A percentile compares a stretch with the other conserved stretches of the same genome.
phyloP scores from a whole-genome alignment of 2,888 invertebrate species.

The Pyrocoelia pectoralis region DNA sequence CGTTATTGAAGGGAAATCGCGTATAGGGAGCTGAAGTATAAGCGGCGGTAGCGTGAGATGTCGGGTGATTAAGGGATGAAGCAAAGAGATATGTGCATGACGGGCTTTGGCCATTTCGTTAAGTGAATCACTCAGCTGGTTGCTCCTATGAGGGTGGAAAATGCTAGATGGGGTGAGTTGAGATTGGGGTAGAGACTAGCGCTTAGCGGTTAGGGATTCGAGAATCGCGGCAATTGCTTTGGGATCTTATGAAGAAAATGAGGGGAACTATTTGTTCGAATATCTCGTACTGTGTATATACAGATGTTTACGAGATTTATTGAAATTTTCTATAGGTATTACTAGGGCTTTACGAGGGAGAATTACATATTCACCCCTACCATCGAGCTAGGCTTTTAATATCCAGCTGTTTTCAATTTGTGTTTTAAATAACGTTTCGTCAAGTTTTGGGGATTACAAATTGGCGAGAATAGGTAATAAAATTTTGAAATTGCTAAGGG shows the following conservation, averaged over 20 bases:
- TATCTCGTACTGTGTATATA: slow-evolving; percentile 30
- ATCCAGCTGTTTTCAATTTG: slow-evolving; percentile 34
- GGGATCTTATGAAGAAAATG: slow-evolving; percentile 31
- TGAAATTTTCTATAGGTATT: slow-evolving; percentile 39
- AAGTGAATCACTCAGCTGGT: slow-evolving; percentile 51
- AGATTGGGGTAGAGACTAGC: slow-evolving; percentile 34
- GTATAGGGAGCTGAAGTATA: slow-evolving; percentile 11
- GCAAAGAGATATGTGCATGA: slow-evolving; percentile 46
- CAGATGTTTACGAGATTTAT: slow-evolving; percentile 43
- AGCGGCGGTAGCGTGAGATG: slow-evolving; percentile 26
- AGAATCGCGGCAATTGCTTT: slow-evolving; percentile 36
- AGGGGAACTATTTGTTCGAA: slow-evolving; percentile 29
- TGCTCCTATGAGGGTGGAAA: slow-evolving; percentile 37
- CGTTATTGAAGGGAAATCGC: slow-evolving; percentile 13
- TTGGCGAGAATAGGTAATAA: slow-evolving; percentile 23
- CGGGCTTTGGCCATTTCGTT: slow-evolving; percentile 48
- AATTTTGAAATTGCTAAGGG: slow-evolving; percentile 28
- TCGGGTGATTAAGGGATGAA: slow-evolving; percentile 45
- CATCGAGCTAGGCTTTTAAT: slow-evolving; percentile 27
- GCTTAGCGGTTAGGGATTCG: slow-evolving; percentile 40
- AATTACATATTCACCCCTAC: slow-evolving; percentile 14
- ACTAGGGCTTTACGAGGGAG: slow-evolving; percentile 22
- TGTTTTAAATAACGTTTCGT: slow-evolving; percentile 24
- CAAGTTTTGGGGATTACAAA: slow-evolving; percentile 25
- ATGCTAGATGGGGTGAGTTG: slow-evolving; percentile 31